Conservation (phyloP, 1,140 invertebrate species). For the Pseudoatta argentina region DNA sequence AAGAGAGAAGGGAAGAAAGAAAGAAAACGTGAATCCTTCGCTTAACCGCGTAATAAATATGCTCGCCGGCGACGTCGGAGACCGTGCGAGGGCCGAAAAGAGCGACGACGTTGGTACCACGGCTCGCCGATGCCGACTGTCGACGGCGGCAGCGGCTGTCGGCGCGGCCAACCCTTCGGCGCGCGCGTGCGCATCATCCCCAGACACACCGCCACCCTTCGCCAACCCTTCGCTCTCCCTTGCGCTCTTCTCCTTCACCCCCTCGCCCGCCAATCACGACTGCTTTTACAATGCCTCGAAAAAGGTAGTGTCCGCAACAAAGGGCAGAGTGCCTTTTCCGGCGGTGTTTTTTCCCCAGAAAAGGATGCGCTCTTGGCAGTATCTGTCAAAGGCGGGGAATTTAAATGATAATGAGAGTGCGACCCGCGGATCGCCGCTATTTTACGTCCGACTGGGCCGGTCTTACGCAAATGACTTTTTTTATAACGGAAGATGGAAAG, state of each 20-base stretch:
- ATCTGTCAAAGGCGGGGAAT: slow-evolving; percentile 45
- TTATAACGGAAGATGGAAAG: background rate
- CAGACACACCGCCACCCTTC: slow-evolving; percentile 45
- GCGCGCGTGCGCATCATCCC: slow-evolving; percentile 56
- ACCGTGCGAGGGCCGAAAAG: slow-evolving; percentile 49
- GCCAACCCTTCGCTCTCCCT: background rate
- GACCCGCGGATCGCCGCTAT: slow-evolving; percentile 30
- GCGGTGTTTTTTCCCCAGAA: slow-evolving; percentile 65
- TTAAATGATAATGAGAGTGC: slow-evolving; percentile 66
- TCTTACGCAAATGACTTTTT: background rate
- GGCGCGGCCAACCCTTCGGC: slow-evolving; percentile 69
- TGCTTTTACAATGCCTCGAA: slow-evolving; percentile 68
- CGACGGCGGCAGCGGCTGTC: slow-evolving; percentile 61
- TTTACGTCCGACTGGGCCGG: background rate
- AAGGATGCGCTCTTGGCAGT: slow-evolving; percentile 49
- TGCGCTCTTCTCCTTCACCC: slow-evolving; percentile 16
- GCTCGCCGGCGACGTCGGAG: slow-evolving; percentile 57
- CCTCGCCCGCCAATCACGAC: slow-evolving; percentile 50
- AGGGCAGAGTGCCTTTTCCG: slow-evolving; percentile 71
- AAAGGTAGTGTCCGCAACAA: slow-evolving; percentile 67
- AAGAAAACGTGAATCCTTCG: background rate
- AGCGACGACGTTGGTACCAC: slow-evolving; percentile 69
- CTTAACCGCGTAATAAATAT: slow-evolving; percentile 44
- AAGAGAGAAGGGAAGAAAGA: background rate
- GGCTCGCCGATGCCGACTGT: slow-evolving; percentile 76